phyloP scores from a whole-genome alignment of 2,888 invertebrate species.

The Laspeyria flexula region DNA sequence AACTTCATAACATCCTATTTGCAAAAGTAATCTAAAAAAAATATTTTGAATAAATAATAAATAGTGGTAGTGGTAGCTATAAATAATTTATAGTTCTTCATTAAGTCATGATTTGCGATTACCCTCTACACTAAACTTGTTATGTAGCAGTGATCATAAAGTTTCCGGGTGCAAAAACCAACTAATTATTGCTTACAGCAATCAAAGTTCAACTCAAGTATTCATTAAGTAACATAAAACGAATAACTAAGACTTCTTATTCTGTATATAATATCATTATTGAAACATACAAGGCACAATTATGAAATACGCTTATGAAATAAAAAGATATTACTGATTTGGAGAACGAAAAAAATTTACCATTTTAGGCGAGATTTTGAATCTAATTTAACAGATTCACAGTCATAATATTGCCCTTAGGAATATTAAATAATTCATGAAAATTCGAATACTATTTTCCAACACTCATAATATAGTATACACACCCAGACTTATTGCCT shows the following conservation, averaged over 20 bases:
- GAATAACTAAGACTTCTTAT: not conserved
- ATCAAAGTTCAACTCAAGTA: not conserved
- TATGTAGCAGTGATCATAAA: not conserved
- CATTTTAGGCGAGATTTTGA: too few species aligned
- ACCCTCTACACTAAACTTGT: not conserved
- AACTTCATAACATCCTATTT: too few species aligned
- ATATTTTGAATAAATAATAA: not conserved
- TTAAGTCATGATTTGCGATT: not conserved
- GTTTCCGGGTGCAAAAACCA: not conserved
- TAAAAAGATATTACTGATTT: too few species aligned
- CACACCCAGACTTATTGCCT: too few species aligned
- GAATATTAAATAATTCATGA: too few species aligned
- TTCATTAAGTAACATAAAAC: not conserved
- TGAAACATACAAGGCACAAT: not conserved
- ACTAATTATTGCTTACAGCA: not conserved
- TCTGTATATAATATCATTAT: not conserved
- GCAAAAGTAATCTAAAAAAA: too few species aligned
- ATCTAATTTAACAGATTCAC: too few species aligned
- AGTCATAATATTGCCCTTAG: too few species aligned
- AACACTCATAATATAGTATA: too few species aligned
- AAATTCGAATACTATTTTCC: too few species aligned
- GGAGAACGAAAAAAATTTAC: too few species aligned
- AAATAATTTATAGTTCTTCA: not conserved
- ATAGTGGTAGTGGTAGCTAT: not conserved
- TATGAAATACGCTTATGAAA: too few species aligned